phyloP scores from a whole-genome alignment of 53 echinoderm and acorn worm genomes.

The Holothuria scabra region DNA sequence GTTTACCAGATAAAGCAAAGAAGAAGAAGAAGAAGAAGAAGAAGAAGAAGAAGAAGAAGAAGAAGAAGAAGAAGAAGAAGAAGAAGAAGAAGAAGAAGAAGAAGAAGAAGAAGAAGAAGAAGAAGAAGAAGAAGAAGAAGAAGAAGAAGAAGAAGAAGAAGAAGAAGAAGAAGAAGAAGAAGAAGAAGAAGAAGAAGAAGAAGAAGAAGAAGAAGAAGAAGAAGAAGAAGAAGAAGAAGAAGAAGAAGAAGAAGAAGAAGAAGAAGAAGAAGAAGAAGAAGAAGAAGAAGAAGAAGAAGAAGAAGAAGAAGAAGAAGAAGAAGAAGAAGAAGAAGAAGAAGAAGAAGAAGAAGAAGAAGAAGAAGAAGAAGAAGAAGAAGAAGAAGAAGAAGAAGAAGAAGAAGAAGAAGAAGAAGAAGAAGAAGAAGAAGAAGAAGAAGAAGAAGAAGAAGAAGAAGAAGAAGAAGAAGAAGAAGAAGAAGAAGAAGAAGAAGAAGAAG shows the following conservation, averaged over 20 bases:
- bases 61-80: constrained; percentile 42
- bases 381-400: constrained; percentile 17
- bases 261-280: constrained; percentile 40
- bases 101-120: constrained; percentile 40
- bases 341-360: constrained; percentile 40
- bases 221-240: constrained; percentile 40
- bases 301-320: constrained; percentile 42
- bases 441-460: neutral
- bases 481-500: constrained; percentile 4
- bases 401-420: neutral
- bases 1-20: too few species aligned
- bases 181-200: constrained; percentile 28
- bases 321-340: constrained; percentile 40
- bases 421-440: constrained; percentile 5
- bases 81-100: constrained; percentile 40
- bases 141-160: constrained; percentile 39
- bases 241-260: constrained; percentile 42
- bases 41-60: constrained; percentile 40
- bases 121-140: constrained; percentile 40
- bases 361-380: constrained; percentile 42
- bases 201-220: constrained; percentile 39
- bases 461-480: neutral
- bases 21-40: constrained; percentile 40
- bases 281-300: constrained; percentile 40
- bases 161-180: constrained; percentile 40